Percentiles rank a stretch among this genome's conserved stretches.
Conservation (phyloP, 2,797 vertebrate genomes). For the Pipistrellus pipistrellus region DNA sequence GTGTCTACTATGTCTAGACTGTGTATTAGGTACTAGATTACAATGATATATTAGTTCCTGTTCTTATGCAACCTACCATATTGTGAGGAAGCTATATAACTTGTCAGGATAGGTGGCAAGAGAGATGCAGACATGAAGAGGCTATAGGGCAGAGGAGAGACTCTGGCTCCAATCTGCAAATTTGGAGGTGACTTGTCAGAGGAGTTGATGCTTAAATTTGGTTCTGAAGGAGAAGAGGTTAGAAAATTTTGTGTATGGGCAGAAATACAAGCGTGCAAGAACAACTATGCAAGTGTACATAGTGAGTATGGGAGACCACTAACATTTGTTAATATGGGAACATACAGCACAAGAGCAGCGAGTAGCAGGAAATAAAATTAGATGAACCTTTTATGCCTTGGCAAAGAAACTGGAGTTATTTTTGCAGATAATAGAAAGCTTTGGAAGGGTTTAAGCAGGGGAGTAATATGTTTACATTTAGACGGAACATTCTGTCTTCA, state of each 20-base stretch:
- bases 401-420: not conserved
- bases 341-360: not conserved
- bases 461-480: slow-evolving; percentile 14
- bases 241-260: not conserved
- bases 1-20: not conserved
- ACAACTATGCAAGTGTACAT: not conserved
- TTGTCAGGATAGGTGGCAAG: not conserved
- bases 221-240: not conserved
- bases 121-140: not conserved
- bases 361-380: not conserved
- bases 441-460: not conserved
- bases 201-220: not conserved
- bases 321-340: not conserved
- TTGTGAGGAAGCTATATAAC: not conserved
- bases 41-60: not conserved
- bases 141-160: not conserved
- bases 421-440: not conserved
- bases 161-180: not conserved
- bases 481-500: not conserved
- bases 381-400: not conserved
- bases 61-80: not conserved
- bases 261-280: not conserved
- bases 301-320: not conserved
- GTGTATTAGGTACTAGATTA: not conserved
- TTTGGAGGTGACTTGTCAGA: not conserved